phyloP scores from a whole-genome alignment of 2,888 invertebrate species.

The Amaurobius ferox region DNA sequence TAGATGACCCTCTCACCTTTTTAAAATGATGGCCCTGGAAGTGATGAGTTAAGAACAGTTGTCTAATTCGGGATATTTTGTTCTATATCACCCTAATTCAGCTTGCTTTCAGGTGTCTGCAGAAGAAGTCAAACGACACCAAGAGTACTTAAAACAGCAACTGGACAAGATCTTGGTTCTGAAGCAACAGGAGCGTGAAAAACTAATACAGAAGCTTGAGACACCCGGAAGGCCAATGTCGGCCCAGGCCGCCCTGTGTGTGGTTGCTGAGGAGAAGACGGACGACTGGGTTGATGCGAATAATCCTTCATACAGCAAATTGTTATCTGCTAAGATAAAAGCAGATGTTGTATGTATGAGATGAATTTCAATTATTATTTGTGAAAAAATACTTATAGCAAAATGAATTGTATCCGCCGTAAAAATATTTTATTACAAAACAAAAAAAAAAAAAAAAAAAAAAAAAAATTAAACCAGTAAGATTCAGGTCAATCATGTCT shows the following conservation, averaged over 20 bases:
- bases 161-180: constrained; percentile 92
- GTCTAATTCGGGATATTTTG: no score
- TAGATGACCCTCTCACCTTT: no score
- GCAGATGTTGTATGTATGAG: constrained; percentile 90
- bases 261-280: constrained; percentile 78
- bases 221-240: constrained; percentile 83
- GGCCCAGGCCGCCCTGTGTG: constrained; percentile 85
- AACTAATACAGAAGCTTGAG: constrained; percentile 84
- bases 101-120: constrained; percentile 53
- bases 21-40: no score
- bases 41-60: no score
- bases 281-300: constrained; percentile 77
- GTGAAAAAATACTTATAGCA: no score
- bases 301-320: constrained; percentile 87
- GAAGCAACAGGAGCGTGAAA: constrained; percentile 91
- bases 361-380: no score
- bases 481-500: no score
- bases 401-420: no score
- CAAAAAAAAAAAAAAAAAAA: no score
- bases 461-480: no score
- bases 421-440: no score
- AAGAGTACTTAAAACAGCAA: constrained; percentile 91
- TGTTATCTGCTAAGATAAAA: constrained; percentile 89
- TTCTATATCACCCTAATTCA: no score
- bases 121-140: constrained; percentile 86